A percentile compares a stretch with the other conserved stretches of the same genome.
Evolutionary conservation across 2,797 vertebrate genomes (phyloP).

Genomic region (Adrianichthys oophorus): DNA sequence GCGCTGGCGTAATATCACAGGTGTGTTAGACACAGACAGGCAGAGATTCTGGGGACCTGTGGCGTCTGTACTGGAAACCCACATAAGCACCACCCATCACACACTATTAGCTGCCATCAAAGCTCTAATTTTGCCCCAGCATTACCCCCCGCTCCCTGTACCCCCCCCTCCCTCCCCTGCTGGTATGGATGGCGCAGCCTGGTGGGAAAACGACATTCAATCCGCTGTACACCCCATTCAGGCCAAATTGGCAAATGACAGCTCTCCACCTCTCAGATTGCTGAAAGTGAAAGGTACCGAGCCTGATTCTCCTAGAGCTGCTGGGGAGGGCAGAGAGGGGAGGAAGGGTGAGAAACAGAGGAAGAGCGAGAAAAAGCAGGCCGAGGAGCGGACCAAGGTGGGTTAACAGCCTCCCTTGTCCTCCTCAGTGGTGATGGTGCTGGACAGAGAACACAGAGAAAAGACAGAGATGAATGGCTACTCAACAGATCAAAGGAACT

Average conservation of each 20-base stretch:
- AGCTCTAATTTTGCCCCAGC: constrained; percentile 88
- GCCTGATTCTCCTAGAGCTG: constrained; percentile 42
- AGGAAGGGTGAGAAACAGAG: constrained; percentile 21
- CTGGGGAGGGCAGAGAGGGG: constrained; percentile 30
- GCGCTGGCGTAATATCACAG: constrained; percentile 75
- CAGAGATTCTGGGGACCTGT: constrained; percentile 64
- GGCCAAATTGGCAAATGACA: constrained; percentile 91
- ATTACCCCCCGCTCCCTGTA: constrained; percentile 77
- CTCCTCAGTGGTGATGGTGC: constrained; percentile 38
- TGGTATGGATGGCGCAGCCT: constrained; percentile 82
- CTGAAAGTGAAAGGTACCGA: constrained; percentile 76
- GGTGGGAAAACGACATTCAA: constrained; percentile 94
- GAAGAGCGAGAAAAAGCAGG: constrained; percentile 33
- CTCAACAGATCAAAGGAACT: constrained; percentile 69
- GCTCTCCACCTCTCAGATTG: constrained; percentile 84
- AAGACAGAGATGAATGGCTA: constrained; percentile 57
- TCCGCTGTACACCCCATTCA: constrained; percentile 81
- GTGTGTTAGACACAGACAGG: constrained; percentile 54
- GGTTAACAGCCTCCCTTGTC: constrained; percentile 72
- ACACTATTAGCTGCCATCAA: constrained; percentile 86
- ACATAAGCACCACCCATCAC: constrained; percentile 81
- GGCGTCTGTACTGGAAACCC: constrained; percentile 80
- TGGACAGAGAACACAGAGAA: constrained; percentile 61
- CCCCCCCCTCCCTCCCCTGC: constrained; percentile 76
- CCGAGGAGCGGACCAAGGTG: constrained; percentile 44